Conservation (phyloP, 2,888 invertebrate genomes). For the Cordilura impudica region DNA sequence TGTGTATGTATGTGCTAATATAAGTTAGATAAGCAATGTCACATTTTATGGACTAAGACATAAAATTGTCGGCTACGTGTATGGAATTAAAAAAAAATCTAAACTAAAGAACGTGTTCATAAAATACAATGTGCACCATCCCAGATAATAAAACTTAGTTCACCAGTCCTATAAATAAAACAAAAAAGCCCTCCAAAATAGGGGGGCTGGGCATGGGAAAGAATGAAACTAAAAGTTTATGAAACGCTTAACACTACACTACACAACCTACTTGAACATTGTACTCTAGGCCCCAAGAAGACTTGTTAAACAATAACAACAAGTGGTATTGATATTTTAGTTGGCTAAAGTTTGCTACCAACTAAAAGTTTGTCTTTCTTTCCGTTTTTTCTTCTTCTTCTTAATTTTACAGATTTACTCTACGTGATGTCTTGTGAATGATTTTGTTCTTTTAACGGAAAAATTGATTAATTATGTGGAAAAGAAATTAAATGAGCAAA, state of each 20-base stretch:
- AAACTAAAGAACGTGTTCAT: conserved; percentile 24
- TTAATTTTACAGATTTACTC: not conserved
- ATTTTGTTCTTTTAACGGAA: conserved; percentile 20
- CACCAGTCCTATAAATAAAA: not conserved
- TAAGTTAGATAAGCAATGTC: conserved; percentile 30
- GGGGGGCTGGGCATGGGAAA: not conserved
- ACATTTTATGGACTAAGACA: conserved; percentile 45
- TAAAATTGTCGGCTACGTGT: conserved; percentile 54
- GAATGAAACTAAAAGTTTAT: not conserved
- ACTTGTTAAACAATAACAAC: conserved; percentile 8
- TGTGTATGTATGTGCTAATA: conserved; percentile 17
- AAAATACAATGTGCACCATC: conserved; percentile 1
- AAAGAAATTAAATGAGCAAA: conserved; percentile 44
- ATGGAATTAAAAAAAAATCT: conserved; percentile 16
- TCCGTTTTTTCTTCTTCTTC: no score
- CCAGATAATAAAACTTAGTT: not conserved
- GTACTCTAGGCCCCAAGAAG: no score
- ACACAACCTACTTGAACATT: not conserved
- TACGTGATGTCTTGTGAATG: conserved; percentile 37
- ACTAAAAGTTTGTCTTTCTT: not conserved
- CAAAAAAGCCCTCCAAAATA: not conserved
- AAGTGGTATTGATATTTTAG: conserved; percentile 31
- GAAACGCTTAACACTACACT: conserved; percentile 8
- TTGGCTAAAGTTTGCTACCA: not conserved
- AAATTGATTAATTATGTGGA: conserved; percentile 56